These are phyloP conservation scores for Dolomedes plantarius DNA, from an alignment of 2,888 invertebrate species.

Conservation along the genomic window DNA sequence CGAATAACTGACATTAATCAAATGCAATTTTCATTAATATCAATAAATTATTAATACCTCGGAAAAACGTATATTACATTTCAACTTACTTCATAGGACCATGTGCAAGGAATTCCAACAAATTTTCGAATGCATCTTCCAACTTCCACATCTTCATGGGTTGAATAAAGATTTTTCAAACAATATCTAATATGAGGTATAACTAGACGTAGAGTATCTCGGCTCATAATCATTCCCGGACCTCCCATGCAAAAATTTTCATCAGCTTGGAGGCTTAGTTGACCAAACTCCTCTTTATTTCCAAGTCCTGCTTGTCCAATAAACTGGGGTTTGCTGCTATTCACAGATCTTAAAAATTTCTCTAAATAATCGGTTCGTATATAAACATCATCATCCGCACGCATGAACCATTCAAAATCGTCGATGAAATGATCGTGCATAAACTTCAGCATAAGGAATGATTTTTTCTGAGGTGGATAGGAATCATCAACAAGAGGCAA, in stretches of 20 bases:
- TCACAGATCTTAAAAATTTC: constrained; percentile 88
- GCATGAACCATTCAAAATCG: constrained; percentile 96
- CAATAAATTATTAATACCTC: no score
- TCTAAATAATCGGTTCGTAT: constrained; percentile 90
- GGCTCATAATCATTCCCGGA: constrained; percentile 94
- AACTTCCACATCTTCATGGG: constrained; percentile 98
- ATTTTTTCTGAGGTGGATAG: constrained; percentile 99
- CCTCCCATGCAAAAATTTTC: constrained; percentile 99
- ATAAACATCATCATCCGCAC: constrained; percentile 98
- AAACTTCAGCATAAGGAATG: constrained; percentile 91
- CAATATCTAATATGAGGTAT: constrained; percentile 90
- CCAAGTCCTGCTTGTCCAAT: constrained; percentile 82
- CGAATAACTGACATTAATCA: no score
- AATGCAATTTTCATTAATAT: no score
- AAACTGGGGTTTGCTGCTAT: constrained; percentile 90
- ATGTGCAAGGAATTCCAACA: constrained; percentile 94
- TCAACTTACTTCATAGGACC: constrained; percentile 93
- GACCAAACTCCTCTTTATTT: constrained; percentile 87
- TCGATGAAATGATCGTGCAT: constrained; percentile 94
- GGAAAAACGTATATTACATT: no score
- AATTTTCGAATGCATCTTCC: constrained; percentile 95
- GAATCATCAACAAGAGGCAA: constrained; percentile 94
- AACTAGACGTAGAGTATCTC: constrained; percentile 88
- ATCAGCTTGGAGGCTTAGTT: constrained; percentile 89
- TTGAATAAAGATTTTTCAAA: constrained; percentile 92